Conservation (phyloP, 2,113 vertebrate species). For the Tragulus kanchil region DNA sequence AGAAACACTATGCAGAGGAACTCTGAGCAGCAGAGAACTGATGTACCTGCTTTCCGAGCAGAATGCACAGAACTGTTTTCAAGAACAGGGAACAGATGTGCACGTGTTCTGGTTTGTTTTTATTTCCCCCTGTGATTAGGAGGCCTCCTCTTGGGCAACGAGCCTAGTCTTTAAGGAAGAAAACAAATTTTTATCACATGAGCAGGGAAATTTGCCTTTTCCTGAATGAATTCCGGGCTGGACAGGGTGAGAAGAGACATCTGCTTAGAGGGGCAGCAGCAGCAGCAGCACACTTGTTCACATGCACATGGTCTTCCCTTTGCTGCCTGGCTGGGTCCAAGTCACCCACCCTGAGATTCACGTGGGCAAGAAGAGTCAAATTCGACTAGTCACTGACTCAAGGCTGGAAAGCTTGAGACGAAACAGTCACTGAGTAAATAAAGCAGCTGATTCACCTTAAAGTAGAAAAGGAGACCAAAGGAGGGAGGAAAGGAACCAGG, state of each 20-base stretch:
- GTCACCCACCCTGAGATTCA: neutral
- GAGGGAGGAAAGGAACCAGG: conserved; percentile 26
- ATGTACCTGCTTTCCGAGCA: neutral
- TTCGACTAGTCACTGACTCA: conserved; percentile 4
- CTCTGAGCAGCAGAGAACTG: neutral
- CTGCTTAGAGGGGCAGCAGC: neutral
- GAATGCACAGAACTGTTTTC: neutral
- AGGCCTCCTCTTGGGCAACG: conserved; percentile 3
- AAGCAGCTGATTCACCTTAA: neutral
- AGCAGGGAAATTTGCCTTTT: conserved; percentile 63
- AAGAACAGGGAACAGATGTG: conserved; percentile 13
- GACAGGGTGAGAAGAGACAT: neutral
- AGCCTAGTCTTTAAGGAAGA: conserved; percentile 12
- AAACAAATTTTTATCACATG: conserved; percentile 13
- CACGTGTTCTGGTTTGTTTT: neutral
- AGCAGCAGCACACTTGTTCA: neutral
- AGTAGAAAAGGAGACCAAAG: conserved; percentile 2
- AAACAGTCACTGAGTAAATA: conserved; percentile 23
- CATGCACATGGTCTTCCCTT: neutral
- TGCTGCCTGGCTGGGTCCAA: neutral
- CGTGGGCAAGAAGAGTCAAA: neutral
- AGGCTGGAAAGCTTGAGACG: neutral
- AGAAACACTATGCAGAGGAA: neutral
- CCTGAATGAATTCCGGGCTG: conserved; percentile 34
- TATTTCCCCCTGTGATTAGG: neutral